Base-by-base conservation (phyloP, 2,888 invertebrate species). In the Rapana venosa region DNA sequence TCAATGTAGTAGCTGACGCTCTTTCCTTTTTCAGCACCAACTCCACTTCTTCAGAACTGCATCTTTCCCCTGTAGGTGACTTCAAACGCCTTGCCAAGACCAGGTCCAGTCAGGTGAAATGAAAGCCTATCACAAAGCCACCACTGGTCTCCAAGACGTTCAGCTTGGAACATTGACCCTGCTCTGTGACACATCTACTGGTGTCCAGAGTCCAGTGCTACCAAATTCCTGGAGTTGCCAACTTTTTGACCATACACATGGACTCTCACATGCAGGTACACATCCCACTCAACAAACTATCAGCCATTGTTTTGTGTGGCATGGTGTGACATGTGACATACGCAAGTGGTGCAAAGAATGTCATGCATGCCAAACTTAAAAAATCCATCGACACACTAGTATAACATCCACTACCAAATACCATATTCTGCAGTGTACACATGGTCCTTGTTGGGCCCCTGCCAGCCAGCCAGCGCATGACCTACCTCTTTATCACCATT, bases 401-500 rank as follows among this genome's bases (percentile, higher is more conserved):
- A 47, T 74, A 81, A 84, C 83, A 70, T 22, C 79, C 77, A 58
- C 32, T 32, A 1, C 88, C 85, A 47, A 87, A 13, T 22, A n/a
- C 84, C 58, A 79, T 88, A 30, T 88, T 88, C 85, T 77, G 85
- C 85, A 88, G 83, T 86, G 70, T 90, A 6, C 89, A 89, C 58
- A 83, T 88, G 5, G 90, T 84, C 83, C 87, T 90, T 0, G 87
- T 90, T 32, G 90, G 90, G 22, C 87, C 90, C 47, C 87, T 85
- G n/a, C 90, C 90, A 36, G 22, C 66, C n/a, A 88, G 88, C n/a
- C 87, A 81, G 26, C 89, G 90, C 70, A 88, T 90, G 85, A 88
- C 87, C 22, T 88, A 90, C 81, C 87, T 90, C 5, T 87, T 90
- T 70, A 90, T 89, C 58, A 84, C 74, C 47, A 88, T 90, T n/a